phyloP scores from a whole-genome alignment of 2,888 invertebrate genomes.

The Xylophagus ater region DNA sequence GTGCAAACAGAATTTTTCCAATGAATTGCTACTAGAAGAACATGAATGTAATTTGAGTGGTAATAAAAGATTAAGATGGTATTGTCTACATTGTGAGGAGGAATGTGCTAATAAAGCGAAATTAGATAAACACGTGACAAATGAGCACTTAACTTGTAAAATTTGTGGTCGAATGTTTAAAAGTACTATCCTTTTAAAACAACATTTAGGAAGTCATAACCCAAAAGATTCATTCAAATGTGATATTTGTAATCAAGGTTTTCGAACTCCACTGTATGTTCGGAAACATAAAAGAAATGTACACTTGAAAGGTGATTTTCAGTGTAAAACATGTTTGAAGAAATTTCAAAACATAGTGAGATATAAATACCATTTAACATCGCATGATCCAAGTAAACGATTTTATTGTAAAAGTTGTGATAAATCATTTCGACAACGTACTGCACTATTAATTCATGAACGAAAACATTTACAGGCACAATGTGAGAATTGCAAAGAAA shows the following conservation, averaged over 20 bases:
- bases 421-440: slow-evolving; percentile 10
- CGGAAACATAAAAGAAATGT: slow-evolving; percentile 8
- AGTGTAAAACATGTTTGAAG: slow-evolving; percentile 5
- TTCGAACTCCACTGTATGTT: slow-evolving; percentile 9
- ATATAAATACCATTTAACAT: slow-evolving; percentile 10
- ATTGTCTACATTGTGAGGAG: too few species aligned
- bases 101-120: too few species aligned
- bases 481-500: too few species aligned
- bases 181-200: too few species aligned
- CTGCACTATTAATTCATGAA: slow-evolving; percentile 9
- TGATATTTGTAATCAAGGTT: slow-evolving; percentile 6
- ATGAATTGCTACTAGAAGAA: too few species aligned
- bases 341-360: slow-evolving; percentile 9
- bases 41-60: too few species aligned
- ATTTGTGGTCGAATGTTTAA: not conserved
- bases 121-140: too few species aligned
- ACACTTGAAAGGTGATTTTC: slow-evolving; percentile 1
- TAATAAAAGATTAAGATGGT: too few species aligned
- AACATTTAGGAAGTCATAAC: not conserved
- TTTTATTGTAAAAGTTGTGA: slow-evolving; percentile 12
- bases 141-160: too few species aligned
- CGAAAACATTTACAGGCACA: too few species aligned
- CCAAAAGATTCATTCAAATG: slow-evolving; percentile 8
- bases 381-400: slow-evolving; percentile 8
- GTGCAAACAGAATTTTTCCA: too few species aligned